Evolutionary conservation across 2,113 vertebrate species (phyloP), one percentile per base, ranked within the genome.

Genomic region (Lycaon pictus): DNA sequence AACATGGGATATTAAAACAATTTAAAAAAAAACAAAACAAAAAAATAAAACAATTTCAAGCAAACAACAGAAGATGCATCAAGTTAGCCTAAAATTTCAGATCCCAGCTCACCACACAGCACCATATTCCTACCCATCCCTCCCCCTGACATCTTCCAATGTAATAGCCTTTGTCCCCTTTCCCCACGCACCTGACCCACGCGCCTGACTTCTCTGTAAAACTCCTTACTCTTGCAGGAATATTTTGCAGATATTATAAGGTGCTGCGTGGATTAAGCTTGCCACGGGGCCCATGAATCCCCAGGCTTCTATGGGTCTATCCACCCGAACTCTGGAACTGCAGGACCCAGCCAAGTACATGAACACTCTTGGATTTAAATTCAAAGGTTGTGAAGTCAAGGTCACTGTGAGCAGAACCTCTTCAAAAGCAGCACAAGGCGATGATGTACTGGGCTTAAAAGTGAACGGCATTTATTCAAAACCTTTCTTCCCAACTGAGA

Each of bases 211-310:
- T 81, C 17, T 56, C 25, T 19, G 43, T 55, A 62, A 95, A 69
- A n/a, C 3, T 37, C 29, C 17, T 82, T 20, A 27, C 16, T 22
- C 9, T 25, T 7, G 0, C n/a, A 37, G 56, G 19, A 56, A 12
- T 11, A 9, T 65, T 32, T 11, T n/a, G 15, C 29, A 7, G 15
- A 35, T 11, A 3, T 15, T 1, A 0, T 2, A n/a, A 79, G 43
- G 23, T 29, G 13, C 43, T 9, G 13, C 25, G 0, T 11, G 11
- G 11, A 63, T 7, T 27, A 22, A 58, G 69, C 55, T 88, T 37
- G 3, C 7, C 7, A 2, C 16, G 11, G 62, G 65, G 7, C 7
- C 53, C 0, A 0, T 20, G 20, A 20, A 11, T 27, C 32, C 20
- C 60, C 72, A 62, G 2, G 7, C 32, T 43, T 25, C 2, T 4